Percentiles rank a stretch among this genome's conserved stretches.
Conservation (phyloP, 30 jellyfish, hydroid and myxozoan genomes). For the Turritopsis rubra region DNA sequence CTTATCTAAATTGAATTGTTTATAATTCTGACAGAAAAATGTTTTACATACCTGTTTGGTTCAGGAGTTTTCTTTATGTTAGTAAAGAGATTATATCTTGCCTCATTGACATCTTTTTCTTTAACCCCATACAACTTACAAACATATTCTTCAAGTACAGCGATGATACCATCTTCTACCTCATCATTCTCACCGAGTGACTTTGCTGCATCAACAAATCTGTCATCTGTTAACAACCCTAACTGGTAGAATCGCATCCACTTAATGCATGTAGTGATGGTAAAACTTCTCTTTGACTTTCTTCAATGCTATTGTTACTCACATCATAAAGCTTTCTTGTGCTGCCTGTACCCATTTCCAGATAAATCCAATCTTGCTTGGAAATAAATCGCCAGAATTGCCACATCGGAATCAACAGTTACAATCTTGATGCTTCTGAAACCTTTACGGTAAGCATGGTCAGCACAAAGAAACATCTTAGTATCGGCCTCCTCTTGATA, state of each 20-base stretch:
- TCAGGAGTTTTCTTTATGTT: neutral
- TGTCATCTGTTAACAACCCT: neutral
- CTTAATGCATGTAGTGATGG: constrained; percentile 1
- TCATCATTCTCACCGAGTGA: constrained; percentile 5
- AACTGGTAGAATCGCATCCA: constrained; percentile 14
- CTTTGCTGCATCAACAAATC: neutral
- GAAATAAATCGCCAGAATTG: neutral
- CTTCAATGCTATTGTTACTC: neutral
- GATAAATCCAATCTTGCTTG: neutral
- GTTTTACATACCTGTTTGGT: constrained; percentile 4
- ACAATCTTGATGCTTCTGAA: too few species aligned
- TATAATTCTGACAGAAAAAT: neutral
- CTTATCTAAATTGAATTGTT: too few species aligned
- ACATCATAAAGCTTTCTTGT: neutral
- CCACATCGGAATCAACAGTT: constrained; percentile 1
- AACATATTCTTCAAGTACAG: neutral
- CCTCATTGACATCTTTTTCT: constrained; percentile 12
- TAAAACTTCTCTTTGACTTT: neutral
- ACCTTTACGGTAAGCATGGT: too few species aligned
- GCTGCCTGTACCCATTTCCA: constrained; percentile 12
- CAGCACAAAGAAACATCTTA: too few species aligned
- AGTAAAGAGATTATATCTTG: neutral
- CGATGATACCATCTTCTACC: neutral
- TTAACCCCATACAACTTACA: constrained; percentile 11
- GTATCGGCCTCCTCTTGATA: too few species aligned